Evolutionary conservation across 1,140 invertebrate genomes (phyloP).

Genomic region (Drosophila repletoides): DNA sequence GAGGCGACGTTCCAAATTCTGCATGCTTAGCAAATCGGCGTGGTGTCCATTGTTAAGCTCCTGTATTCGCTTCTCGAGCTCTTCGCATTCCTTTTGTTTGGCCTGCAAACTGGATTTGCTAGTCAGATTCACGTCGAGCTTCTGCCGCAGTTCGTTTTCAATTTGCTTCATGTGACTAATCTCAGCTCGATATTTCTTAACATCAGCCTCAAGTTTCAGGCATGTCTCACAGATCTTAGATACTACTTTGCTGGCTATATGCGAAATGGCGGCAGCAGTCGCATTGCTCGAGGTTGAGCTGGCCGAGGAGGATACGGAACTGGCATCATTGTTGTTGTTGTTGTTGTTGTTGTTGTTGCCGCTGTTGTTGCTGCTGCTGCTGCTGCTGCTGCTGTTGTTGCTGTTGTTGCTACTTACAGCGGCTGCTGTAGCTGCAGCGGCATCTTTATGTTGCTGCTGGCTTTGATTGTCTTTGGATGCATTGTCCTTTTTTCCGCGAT

Average conservation of each 20-base stretch:
- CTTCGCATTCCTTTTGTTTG: conserved; percentile 81
- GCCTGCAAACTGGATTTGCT: conserved; percentile 81
- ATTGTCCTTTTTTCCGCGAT: conserved; percentile 80
- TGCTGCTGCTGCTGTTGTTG: conserved; percentile 2
- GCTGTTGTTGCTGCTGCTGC: conserved; percentile 20
- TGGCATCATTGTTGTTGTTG: conserved; percentile 64
- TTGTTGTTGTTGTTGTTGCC: conserved; percentile 31
- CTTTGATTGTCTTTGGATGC: conserved; percentile 81
- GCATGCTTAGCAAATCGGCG: conserved; percentile 90
- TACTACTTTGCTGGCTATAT: conserved; percentile 78
- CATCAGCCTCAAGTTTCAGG: conserved; percentile 86
- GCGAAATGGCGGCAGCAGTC: conserved; percentile 59
- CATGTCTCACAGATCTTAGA: conserved; percentile 81
- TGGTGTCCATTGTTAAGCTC: conserved; percentile 88
- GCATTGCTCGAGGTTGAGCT: conserved; percentile 65
- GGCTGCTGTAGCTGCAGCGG: conserved; percentile 7
- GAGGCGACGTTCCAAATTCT: conserved; percentile 90
- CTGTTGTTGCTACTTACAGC: conserved; percentile 38
- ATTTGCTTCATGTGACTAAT: conserved; percentile 89
- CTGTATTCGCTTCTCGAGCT: conserved; percentile 85
- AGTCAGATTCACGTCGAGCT: conserved; percentile 84
- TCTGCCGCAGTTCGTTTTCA: conserved; percentile 92
- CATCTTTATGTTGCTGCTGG: conserved; percentile 65
- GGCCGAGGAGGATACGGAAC: conserved; percentile 67
- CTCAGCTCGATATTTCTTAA: conserved; percentile 92